Evolutionary conservation across 2,797 vertebrate genomes (phyloP), one percentile per base, ranked within the genome.

Genomic region (Lepilemur ruficaudatus): DNA sequence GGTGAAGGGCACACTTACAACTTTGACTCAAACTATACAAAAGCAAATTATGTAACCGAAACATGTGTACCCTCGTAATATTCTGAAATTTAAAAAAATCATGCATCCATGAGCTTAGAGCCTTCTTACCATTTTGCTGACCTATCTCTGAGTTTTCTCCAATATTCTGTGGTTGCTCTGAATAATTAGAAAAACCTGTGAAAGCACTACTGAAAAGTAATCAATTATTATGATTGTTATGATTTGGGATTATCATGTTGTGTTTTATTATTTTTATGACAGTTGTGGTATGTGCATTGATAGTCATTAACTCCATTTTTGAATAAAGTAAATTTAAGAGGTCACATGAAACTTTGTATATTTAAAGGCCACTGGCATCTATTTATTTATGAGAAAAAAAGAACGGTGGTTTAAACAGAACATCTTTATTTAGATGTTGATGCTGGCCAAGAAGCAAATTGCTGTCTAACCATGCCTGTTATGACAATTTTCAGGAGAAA

Each of bases 321-420:
- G 23, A 17, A 32, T 87, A 25, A 86, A 75, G 15, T 82, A 82
- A 88, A 89, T 89, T 93, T 83, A 55, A 50, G 23, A 69, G 32
- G 8, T 70, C 14, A 93, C 82, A 82, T 59, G 10, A 43, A 55
- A 83, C 91, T 91, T 93, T 94, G 8, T 14, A 84, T 4, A 72
- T 75, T 84, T 89, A 55, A 72, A 88, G 46, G 18, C 11, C n/a
- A 23, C 5, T 30, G 22, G 38, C 30, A 61, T 80, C 23, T 82
- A 41, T 90, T 67, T 86, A 83, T 41, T 93, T 86, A 97, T 4
- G 89, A 55, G 2, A 87, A 15, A 70, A 96, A 96, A 82, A 86
- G 7, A 52, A 10, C 7, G 20, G 2, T 22, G 5, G 10, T 0
- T 92, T 50, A 69, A 17, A 75, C 0, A 48, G 30, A 85, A 50